These are phyloP conservation scores for Sceliomorpha sp. DNA, from an alignment of 2,888 invertebrate genomes.

Conservation along the genomic window DNA sequence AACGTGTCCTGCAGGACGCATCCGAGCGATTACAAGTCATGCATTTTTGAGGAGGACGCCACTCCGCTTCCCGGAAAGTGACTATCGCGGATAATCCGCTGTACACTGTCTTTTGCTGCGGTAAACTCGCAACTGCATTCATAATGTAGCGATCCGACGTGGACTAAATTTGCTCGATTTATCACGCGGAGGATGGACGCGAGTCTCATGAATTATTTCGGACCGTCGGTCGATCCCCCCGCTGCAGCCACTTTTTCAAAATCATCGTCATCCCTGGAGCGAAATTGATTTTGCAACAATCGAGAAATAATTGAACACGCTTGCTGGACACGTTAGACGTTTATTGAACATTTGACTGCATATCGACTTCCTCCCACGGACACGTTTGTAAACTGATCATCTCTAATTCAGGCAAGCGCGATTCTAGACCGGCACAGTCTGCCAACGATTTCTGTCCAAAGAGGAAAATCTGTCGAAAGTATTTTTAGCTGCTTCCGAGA, in stretches of 20 bases:
- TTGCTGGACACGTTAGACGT: conserved; percentile 23
- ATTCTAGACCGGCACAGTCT: too few relatives aligned
- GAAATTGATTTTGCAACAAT: conserved; percentile 20
- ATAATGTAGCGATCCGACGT: conserved; percentile 40
- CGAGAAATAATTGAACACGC: conserved; percentile 22
- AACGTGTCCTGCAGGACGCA: conserved; percentile 71
- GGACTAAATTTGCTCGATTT: conserved; percentile 34
- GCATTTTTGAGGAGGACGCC: conserved; percentile 65
- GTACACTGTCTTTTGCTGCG: conserved; percentile 44
- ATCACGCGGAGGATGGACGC: conserved; percentile 38
- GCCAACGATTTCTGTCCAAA: too few relatives aligned
- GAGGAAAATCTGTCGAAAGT: too few relatives aligned
- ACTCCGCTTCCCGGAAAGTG: conserved; percentile 32
- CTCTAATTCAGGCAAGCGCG: too few relatives aligned
- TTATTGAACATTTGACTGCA: conserved; percentile 20
- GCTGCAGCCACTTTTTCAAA: conserved; percentile 27
- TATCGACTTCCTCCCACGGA: not conserved
- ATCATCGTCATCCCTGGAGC: conserved; percentile 8
- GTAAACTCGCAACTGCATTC: conserved; percentile 38
- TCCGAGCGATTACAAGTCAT: conserved; percentile 74
- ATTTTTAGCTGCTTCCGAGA: too few relatives aligned
- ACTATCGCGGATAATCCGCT: conserved; percentile 44
- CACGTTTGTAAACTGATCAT: conserved; percentile 17
- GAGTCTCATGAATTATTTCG: conserved; percentile 49
- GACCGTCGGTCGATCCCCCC: too few relatives aligned